A percentile compares a stretch with the other conserved stretches of the same genome.
These are phyloP conservation scores for Hypanus sabinus DNA, from an alignment of 2,113 vertebrate genomes.

Conservation along the genomic window DNA sequence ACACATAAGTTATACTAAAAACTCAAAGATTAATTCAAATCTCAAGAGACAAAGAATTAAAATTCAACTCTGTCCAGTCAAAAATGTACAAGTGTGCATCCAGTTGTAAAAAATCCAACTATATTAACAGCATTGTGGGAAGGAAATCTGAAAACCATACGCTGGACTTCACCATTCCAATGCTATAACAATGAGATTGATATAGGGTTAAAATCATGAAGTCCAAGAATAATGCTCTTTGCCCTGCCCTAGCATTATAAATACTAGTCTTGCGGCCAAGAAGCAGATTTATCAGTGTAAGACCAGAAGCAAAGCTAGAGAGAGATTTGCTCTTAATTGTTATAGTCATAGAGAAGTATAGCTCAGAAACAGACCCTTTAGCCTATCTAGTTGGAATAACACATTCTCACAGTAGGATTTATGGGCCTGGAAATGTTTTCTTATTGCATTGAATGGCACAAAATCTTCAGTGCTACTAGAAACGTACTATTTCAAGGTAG, in stretches of 20 bases:
- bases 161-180: no score
- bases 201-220: no score
- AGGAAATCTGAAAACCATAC: neutral
- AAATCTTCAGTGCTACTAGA: neutral
- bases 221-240: no score
- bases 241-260: no score
- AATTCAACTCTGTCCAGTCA: neutral
- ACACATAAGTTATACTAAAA: no score
- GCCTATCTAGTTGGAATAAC: no score
- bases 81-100: neutral
- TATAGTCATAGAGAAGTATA: no score
- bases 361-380: no score
- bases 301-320: neutral
- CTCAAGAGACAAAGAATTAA: neutral
- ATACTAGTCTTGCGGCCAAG: no score
- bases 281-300: no score
- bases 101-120: neutral
- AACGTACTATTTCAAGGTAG: neutral
- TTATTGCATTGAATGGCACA: neutral
- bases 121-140: neutral
- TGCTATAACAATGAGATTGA: no score
- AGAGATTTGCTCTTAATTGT: neutral
- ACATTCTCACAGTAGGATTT: neutral
- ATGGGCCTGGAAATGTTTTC: neutral
- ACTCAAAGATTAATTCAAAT: neutral